Evolutionary conservation across 2,888 invertebrate genomes (phyloP).

Genomic region (Bugulina stolonifera): DNA sequence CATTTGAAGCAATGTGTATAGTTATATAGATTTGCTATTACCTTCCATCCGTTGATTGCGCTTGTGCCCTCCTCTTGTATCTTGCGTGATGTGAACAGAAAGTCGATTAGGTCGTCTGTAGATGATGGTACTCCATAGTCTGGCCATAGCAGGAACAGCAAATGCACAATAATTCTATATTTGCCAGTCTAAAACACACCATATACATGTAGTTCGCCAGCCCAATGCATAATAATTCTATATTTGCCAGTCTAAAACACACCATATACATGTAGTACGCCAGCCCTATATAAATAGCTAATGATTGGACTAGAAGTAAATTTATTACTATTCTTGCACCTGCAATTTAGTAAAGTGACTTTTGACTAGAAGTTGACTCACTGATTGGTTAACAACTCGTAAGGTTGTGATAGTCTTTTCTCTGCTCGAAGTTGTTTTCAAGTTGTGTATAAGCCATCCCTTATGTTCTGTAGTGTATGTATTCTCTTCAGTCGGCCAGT

Average conservation of each 20-base stretch:
- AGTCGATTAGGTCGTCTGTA: slow-evolving; percentile 81
- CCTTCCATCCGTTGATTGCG: background rate
- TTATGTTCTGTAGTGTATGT: background rate
- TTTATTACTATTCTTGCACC: too few species aligned
- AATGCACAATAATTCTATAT: slow-evolving; percentile 71
- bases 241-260: slow-evolving; percentile 46
- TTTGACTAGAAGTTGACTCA: background rate
- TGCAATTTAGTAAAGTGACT: too few species aligned
- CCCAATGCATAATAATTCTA: slow-evolving; percentile 30
- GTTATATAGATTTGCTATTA: slow-evolving; percentile 42
- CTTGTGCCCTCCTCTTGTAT: slow-evolving; percentile 61
- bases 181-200: slow-evolving; percentile 44
- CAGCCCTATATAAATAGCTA: too few species aligned
- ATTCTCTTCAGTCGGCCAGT: slow-evolving; percentile 68
- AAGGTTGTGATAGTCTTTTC: background rate
- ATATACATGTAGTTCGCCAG: background rate
- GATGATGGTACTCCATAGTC: slow-evolving; percentile 91
- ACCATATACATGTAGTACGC: background rate
- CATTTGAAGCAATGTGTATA: too few species aligned
- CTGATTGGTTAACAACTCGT: background rate
- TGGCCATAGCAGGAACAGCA: slow-evolving; percentile 87
- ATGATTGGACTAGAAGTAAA: too few species aligned
- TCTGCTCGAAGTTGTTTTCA: background rate
- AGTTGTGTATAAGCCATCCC: background rate
- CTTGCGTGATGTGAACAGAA: slow-evolving; percentile 74